Evolutionary conservation across 2,797 vertebrate species (phyloP), one percentile per base, ranked within the genome.

Genomic region (Sitta carolinensis): DNA sequence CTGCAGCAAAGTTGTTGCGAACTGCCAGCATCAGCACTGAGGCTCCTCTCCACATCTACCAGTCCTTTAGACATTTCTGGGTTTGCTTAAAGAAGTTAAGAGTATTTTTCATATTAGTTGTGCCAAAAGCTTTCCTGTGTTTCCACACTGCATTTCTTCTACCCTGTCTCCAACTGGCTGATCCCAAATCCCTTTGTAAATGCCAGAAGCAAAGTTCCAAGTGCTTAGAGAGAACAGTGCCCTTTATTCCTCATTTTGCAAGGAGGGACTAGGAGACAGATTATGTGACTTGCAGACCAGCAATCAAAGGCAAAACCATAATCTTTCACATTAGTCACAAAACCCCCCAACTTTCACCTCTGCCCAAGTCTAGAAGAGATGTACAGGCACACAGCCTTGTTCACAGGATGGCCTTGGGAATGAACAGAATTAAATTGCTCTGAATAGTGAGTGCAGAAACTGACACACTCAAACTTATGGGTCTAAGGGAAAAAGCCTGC

Each of bases 151-250:
- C 75, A 69, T 63, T 93, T 87, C 58, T 91, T 84, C 63, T 55
- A 81, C 34, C 67, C 34, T 0, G 6, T 34, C 55, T 88, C 73
- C 66, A 73, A 43, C 66, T 81, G 47, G 36, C 36, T 87, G 82
- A 92, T 91, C 62, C 73, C 62, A 85, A 89, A 95, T 77, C 47
- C 55, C 48, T 84, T 58, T 4, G 7, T 67, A 92, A 95, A 80
- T 42, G 59, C 69, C 32, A 85, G 62, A 85, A 83, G 54, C 48
- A 67, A 83, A 87, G 47, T 51, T 88, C 38, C 29, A 86, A 89
- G 61, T 26, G 42, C 52, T 92, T 57, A 43, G 81, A 72, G 57
- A 77, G 23, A 78, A 68, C 3, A 0, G 15, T 55, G 54, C n/a
- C 40, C 74, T 90, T 92, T 19, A 63, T 57, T 45, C 82, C 84